phyloP scores from a whole-genome alignment of 2,888 invertebrate genomes.

The Ormyrus rosae region DNA sequence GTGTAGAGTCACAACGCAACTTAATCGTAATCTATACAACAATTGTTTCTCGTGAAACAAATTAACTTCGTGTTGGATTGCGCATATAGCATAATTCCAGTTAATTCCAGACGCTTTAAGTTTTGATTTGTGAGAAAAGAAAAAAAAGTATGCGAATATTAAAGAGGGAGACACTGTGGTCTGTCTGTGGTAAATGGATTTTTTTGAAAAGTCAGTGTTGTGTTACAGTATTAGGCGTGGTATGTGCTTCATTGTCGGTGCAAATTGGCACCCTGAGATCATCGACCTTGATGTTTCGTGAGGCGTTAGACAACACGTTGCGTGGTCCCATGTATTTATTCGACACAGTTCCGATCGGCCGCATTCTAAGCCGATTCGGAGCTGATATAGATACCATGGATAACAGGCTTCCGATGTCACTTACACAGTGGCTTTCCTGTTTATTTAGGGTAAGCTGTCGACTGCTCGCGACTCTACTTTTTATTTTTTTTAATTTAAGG shows the following conservation, averaged over 20 bases:
- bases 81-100: too few species aligned
- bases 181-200: constrained; percentile 35
- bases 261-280: constrained; percentile 78
- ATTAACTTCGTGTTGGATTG: too few species aligned
- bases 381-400: constrained; percentile 79
- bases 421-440: constrained; percentile 69
- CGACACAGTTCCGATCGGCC: constrained; percentile 81
- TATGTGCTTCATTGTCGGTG: constrained; percentile 82
- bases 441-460: constrained; percentile 69
- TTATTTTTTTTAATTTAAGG: neutral
- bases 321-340: constrained; percentile 80
- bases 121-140: neutral
- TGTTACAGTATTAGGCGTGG: constrained; percentile 81
- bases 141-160: neutral
- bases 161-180: neutral
- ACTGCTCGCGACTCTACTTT: constrained; percentile 27
- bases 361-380: constrained; percentile 81
- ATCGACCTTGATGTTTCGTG: constrained; percentile 73
- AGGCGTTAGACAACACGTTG: constrained; percentile 77
- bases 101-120: too few species aligned
- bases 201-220: constrained; percentile 59
- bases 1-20: too few species aligned
- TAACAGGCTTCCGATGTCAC: constrained; percentile 75
- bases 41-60: too few species aligned
- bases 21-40: too few species aligned